Base-by-base conservation (phyloP, 2,888 invertebrate genomes). In the Sepiola atlantica region DNA sequence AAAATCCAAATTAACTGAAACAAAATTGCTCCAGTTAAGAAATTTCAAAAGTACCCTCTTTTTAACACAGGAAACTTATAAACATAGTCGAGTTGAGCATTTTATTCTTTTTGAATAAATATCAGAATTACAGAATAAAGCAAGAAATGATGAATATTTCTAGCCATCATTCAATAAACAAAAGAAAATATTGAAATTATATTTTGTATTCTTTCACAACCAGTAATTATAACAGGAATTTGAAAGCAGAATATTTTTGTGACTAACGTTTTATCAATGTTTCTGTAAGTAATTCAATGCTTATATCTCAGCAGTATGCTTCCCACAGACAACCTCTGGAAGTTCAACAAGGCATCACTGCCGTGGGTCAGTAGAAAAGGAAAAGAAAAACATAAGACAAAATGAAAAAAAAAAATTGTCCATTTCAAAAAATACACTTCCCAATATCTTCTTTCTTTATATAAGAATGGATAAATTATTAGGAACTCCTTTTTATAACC, bases 301-400 rank as follows among this genome's bases (percentile, higher is more conserved):
- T 77, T 77, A 16, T 77, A 77, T 77, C n/a, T 77, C 77, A 77
- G 77, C 77, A 77, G 77, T 77, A 77, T 77, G 77, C 77, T 77
- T 77, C 32, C 77, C 77, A 77, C 77, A 77, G n/a, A 77, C 77
- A 77, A 77, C 77, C 77, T 77, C 77, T 77, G 77, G 12, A 77
- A 77, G n/a, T 77, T 77, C 14, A 14, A 77, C 32, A 18, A 77
- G 77, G 77, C 77, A 77, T 77, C 77, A 77, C 77, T 77, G 32
- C 32, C 2, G 32, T n/a, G 16, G 32, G 77, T 77, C 77, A 77
- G 8, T 77, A 32, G 16, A 14, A 77, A 77, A n/a, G n/a, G 28
- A 77, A 77, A 77, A 45, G n/a, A 77, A 77, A n/a, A 77, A n/a
- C 3, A 45, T n/a, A 77, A 77, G 32, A 32, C 18, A 77, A 77